Conservation (phyloP, 2,888 invertebrate genomes). For the Chrysodeixis includens region DNA sequence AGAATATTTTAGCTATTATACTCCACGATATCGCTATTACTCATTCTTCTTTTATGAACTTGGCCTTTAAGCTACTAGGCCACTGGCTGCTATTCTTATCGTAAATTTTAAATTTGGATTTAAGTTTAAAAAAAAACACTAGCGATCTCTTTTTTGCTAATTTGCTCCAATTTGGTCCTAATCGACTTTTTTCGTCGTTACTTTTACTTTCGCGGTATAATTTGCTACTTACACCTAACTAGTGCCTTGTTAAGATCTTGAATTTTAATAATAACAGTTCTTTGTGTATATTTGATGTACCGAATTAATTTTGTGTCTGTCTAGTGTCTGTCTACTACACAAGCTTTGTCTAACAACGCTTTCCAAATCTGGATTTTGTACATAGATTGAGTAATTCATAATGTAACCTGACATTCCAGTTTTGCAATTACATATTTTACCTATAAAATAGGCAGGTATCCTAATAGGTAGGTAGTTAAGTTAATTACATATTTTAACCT, state of each 20-base stretch:
- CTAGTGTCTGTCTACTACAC: too few species aligned
- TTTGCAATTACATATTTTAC: too few species aligned
- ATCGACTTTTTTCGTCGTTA: constrained; percentile 21
- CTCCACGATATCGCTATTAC: constrained; percentile 16
- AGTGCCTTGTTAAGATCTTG: constrained; percentile 16
- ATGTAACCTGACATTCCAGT: too few species aligned
- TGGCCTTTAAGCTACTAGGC: constrained; percentile 24
- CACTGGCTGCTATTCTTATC: constrained; percentile 17
- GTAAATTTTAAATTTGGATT: background rate
- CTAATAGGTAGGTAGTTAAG: too few species aligned
- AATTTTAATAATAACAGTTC: background rate
- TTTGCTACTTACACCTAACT: constrained; percentile 6
- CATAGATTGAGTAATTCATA: too few species aligned
- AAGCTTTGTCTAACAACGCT: too few species aligned
- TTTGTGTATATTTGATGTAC: background rate
- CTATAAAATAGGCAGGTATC: too few species aligned
- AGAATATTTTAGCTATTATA: constrained; percentile 24
- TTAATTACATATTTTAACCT: too few species aligned
- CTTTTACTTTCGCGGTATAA: constrained; percentile 28
- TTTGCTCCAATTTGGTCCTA: constrained; percentile 39
- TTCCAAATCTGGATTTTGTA: background rate
- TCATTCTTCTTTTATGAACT: constrained; percentile 22
- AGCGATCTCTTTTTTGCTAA: constrained; percentile 2
- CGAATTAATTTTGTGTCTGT: background rate
- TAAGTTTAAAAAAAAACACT: background rate